Evolutionary conservation across 2,888 invertebrate species (phyloP), one percentile per base, ranked within the genome.

Genomic region (Elgonia sp.): DNA sequence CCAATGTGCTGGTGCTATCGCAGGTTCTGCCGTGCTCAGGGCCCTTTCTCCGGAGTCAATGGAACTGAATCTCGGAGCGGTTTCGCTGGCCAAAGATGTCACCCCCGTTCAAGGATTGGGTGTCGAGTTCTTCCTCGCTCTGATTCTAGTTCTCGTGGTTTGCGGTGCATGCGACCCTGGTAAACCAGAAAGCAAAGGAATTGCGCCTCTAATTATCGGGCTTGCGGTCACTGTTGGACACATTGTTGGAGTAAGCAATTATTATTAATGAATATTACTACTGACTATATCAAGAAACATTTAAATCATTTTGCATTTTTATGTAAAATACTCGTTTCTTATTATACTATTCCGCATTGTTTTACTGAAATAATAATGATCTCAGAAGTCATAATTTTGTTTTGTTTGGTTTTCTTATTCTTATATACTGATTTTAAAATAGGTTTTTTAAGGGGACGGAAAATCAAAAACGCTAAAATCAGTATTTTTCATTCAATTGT

Each of bases 91-190:
- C 0, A 87, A 93, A 1, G 95, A 96, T 60, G 95, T 98, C 29
- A 96, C 96, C 0, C 95, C 96, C 0, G 96, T 97, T 0, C 98
- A 98, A 95, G 98, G 98, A 7, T 96, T 98, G 92, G 98, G 98
- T 53, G 96, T 98, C 89, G 99, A 99, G 94, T 98, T 98, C 95
- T 97, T 98, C 95, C 96, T 98, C 76, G 98, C 98, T 62, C 97
- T 98, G 93, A 96, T 98, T n/a, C 96, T 99, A 86, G 96, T 98
- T 50, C 96, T 98, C 89, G 97, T 98, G 5, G 97, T 98, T n/a
- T 98, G 98, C 94, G 98, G 98, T 86, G 98, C 98, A 46, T 97
- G 97, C 90, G 98, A 99, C 94, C 95, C 96, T 0, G 96, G 97
- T 91, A 96, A 98, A 87, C 96, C 96, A 8, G 98, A 98, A 94